Conservation (phyloP, 2,888 invertebrate species). For the Orchestes rusci region DNA sequence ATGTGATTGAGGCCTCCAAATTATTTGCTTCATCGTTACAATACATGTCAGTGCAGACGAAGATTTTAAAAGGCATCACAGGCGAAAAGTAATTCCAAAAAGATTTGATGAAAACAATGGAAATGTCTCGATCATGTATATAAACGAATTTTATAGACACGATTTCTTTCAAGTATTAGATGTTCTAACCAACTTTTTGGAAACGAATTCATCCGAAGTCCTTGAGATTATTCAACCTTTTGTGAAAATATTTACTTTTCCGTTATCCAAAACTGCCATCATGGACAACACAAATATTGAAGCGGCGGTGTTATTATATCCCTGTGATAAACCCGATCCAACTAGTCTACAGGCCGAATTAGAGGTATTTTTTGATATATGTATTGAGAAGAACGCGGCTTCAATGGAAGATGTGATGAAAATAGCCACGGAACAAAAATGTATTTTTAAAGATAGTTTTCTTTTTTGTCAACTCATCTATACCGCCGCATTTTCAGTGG, state of each 20-base stretch:
- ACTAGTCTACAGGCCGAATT: not conserved
- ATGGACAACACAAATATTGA: not conserved
- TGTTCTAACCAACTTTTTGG: too few species aligned
- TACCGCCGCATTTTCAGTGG: constrained; percentile 2
- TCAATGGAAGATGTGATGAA: too few species aligned
- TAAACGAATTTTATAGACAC: not conserved
- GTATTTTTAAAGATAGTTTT: too few species aligned
- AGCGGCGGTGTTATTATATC: not conserved
- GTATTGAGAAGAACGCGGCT: not conserved
- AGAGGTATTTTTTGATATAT: constrained; percentile 1
- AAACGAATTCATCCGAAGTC: too few species aligned
- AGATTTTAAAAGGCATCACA: constrained; percentile 4
- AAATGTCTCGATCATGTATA: not conserved
- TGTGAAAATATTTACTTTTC: constrained; percentile 1
- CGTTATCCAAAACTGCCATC: not conserved
- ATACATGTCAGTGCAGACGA: not conserved
- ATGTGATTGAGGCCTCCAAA: constrained; percentile 2
- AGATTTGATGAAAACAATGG: constrained; percentile 1
- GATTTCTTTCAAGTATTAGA: too few species aligned
- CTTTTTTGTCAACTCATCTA: constrained; percentile 1
- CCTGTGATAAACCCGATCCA: not conserved
- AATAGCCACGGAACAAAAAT: too few species aligned
- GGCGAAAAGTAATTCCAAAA: not conserved
- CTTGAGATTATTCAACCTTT: too few species aligned
- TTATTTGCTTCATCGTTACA: not conserved